Conservation (phyloP, 1,140 invertebrate species). For the Magallana ariakensis region DNA sequence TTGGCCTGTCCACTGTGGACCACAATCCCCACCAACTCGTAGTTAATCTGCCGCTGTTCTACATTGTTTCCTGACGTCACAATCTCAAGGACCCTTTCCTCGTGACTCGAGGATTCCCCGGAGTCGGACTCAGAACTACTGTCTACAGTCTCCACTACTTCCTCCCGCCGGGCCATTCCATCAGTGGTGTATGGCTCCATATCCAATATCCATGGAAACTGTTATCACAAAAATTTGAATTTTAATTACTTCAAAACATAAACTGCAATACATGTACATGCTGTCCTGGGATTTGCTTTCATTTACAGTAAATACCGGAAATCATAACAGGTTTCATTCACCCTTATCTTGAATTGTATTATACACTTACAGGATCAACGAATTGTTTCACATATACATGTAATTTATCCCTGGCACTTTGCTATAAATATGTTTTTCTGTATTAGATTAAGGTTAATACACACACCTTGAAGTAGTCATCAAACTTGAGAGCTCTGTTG, state of each 20-base stretch:
- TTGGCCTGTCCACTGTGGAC: conserved; percentile 99
- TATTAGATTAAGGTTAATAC: no score
- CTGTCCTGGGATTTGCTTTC: no score
- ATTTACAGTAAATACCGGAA: no score
- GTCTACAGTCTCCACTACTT: conserved; percentile 60
- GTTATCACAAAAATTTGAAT: conserved; percentile 10
- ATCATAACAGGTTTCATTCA: no score
- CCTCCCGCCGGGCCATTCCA: conserved; percentile 86
- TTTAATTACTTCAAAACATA: neutral
- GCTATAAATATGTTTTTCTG: no score
- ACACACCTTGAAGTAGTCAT: conserved; percentile 78
- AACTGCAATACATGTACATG: no score
- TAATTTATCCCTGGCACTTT: no score
- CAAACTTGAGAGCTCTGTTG: conserved; percentile 81
- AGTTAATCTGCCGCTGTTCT: conserved; percentile 85
- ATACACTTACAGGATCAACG: no score
- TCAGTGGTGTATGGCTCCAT: conserved; percentile 99
- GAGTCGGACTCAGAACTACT: conserved; percentile 51
- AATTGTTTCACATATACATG: no score
- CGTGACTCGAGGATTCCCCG: conserved; percentile 43
- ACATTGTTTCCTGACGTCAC: conserved; percentile 54
- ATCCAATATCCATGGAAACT: conserved; percentile 98
- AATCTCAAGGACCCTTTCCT: conserved; percentile 51
- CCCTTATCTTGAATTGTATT: no score
- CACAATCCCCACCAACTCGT: conserved; percentile 96